Conservation (phyloP, 2,888 invertebrate species). For the Raillietiella orientalis region DNA sequence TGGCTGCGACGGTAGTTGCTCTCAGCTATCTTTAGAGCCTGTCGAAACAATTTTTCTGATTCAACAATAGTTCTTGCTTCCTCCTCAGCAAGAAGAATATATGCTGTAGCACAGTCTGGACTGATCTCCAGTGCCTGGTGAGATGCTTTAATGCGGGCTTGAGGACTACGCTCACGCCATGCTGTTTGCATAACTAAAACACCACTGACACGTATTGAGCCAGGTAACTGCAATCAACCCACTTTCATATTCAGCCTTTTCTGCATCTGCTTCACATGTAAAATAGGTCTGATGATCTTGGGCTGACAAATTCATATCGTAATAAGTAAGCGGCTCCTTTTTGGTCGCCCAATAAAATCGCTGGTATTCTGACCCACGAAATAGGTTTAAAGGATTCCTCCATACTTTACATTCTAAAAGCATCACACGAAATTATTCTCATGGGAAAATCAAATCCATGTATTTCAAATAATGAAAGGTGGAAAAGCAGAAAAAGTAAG, state of each 20-base stretch:
- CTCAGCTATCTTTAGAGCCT: constrained; percentile 53
- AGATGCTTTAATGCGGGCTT: constrained; percentile 63
- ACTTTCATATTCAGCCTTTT: constrained; percentile 60
- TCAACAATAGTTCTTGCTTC: constrained; percentile 74
- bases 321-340: constrained; percentile 83
- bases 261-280: constrained; percentile 58
- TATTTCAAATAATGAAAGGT: neutral
- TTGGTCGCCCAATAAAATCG: constrained; percentile 68
- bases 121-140: constrained; percentile 54
- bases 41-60: constrained; percentile 45
- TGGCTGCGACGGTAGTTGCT: constrained; percentile 45
- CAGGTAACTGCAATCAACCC: constrained; percentile 8
- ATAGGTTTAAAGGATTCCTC: constrained; percentile 80
- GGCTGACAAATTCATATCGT: constrained; percentile 95
- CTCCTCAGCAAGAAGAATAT: constrained; percentile 81
- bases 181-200: constrained; percentile 61
- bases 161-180: constrained; percentile 77
- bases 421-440: neutral
- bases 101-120: constrained; percentile 73
- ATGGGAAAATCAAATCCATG: neutral
- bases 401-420: constrained; percentile 58
- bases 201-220: neutral
- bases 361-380: constrained; percentile 85
- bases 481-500: neutral
- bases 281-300: constrained; percentile 95